These are phyloP conservation scores for Andrena cerasifolii DNA, from an alignment of 1,140 invertebrate species.

Conservation along the genomic window DNA sequence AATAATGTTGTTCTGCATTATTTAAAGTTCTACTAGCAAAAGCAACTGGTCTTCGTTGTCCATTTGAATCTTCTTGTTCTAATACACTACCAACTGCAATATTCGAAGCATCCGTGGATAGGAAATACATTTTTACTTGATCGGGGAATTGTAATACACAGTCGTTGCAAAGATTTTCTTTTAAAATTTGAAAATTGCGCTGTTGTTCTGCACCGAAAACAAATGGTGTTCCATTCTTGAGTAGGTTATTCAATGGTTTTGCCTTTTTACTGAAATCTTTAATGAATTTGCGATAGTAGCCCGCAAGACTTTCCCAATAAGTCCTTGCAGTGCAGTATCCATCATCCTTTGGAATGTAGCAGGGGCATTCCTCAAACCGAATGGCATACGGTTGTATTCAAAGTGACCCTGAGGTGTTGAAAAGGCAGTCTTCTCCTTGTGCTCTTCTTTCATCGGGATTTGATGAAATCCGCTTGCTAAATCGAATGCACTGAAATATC, in stretches of 20 bases:
- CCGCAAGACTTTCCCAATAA: constrained; percentile 16
- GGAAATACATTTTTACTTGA: neutral
- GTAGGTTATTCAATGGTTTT: neutral
- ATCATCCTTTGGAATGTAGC: constrained; percentile 15
- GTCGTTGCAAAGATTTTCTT: neutral
- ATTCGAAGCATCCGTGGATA: neutral
- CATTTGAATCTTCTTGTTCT: neutral
- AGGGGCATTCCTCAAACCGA: constrained; percentile 2
- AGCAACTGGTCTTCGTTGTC: neutral
- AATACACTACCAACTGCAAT: neutral
- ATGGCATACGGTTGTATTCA: constrained; percentile 21
- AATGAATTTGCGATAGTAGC: neutral
- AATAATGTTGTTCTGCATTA: neutral
- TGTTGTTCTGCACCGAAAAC: too few species aligned
- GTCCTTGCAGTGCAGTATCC: neutral
- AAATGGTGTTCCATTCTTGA: neutral
- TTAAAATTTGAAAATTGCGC: neutral
- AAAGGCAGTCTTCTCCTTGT: constrained; percentile 7
- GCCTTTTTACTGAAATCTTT: neutral
- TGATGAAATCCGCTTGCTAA: constrained; percentile 18
- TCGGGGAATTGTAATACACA: neutral
- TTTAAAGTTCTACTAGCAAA: neutral
- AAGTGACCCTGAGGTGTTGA: neutral
- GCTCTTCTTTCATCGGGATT: constrained; percentile 6
- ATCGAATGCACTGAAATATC: constrained; percentile 12